Evolutionary conservation across 2,113 vertebrate species (phyloP).

Genomic region (Microtus montanus): DNA sequence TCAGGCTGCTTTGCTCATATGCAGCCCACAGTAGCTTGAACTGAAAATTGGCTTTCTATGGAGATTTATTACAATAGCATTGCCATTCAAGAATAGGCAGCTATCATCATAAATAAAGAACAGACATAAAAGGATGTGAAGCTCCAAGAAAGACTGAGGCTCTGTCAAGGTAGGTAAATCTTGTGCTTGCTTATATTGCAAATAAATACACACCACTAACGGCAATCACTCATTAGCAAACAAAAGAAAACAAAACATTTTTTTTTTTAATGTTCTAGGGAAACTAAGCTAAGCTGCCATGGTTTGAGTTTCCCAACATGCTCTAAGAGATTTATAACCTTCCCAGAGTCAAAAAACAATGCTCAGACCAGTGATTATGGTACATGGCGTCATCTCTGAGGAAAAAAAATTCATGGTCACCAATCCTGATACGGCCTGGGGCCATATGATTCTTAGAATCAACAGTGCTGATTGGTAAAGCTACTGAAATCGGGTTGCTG

Average conservation of each 20-base stretch:
- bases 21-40: conserved; percentile 66
- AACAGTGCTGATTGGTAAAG: no score
- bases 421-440: background rate
- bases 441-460: background rate
- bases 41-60: conserved; percentile 77
- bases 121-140: conserved; percentile 51
- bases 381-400: background rate
- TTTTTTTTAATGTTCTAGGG: background rate
- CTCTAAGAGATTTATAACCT: background rate
- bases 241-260: background rate
- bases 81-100: conserved; percentile 70
- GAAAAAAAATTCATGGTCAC: background rate
- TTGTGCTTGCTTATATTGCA: conserved; percentile 67
- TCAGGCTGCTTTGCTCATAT: conserved; percentile 49
- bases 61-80: conserved; percentile 78
- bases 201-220: conserved; percentile 64
- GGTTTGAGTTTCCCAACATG: conserved; percentile 15
- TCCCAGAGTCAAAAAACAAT: conserved; percentile 1
- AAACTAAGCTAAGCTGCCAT: background rate
- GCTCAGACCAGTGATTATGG: no score
- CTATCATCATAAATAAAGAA: conserved; percentile 76
- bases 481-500: no score
- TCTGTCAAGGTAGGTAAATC: conserved; percentile 74
- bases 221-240: conserved; percentile 66
- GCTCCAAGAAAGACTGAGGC: conserved; percentile 57